Conservation (phyloP, 2,797 vertebrate genomes). For the Limnodromus scolopaceus region DNA sequence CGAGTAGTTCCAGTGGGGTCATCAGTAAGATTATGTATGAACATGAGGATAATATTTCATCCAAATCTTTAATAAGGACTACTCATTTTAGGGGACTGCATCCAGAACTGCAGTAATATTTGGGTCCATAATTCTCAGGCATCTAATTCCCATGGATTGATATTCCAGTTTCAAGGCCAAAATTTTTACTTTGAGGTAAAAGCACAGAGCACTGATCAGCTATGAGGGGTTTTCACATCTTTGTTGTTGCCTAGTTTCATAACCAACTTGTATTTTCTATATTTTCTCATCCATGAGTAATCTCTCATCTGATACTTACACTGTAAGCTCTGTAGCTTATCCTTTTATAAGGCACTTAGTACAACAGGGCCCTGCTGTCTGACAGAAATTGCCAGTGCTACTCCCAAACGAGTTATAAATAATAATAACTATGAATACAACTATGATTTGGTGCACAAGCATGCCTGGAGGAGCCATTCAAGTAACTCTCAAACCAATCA, state of each 20-base stretch:
- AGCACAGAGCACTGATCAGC: background rate
- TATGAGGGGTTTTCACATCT: background rate
- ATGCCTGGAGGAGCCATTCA: background rate
- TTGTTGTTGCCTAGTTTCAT: background rate
- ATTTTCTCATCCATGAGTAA: background rate
- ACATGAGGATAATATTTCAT: background rate
- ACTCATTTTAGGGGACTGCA: background rate
- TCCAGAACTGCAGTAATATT: background rate
- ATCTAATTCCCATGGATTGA: background rate
- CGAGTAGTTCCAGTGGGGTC: background rate
- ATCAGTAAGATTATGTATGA: background rate
- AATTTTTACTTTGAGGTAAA: background rate
- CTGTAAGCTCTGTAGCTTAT: background rate
- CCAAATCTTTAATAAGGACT: background rate
- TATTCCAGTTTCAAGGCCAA: background rate
- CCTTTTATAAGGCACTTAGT: background rate
- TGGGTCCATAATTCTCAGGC: background rate
- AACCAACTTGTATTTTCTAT: background rate
- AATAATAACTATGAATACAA: background rate
- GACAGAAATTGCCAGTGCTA: background rate
- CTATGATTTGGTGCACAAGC: background rate
- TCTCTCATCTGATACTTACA: background rate
- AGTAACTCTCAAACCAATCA: background rate
- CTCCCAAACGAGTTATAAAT: background rate
- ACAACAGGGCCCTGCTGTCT: background rate